Conservation (phyloP, 2,797 vertebrate genomes). For the Stomatorhinus walkeri region DNA sequence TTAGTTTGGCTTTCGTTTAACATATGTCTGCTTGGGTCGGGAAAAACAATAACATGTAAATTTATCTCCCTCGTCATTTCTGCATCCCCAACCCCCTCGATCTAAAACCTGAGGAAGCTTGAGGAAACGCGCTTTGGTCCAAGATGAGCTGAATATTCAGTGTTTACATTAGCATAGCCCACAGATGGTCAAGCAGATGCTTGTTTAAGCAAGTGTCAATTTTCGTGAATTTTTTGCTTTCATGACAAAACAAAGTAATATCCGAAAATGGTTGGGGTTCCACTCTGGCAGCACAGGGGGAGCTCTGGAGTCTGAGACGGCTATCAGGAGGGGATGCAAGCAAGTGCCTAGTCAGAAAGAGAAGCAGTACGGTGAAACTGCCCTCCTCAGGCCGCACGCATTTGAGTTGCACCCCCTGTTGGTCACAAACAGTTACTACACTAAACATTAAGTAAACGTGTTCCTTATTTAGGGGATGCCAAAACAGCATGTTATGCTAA, state of each 20-base stretch:
- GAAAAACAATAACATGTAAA: conserved; percentile 54
- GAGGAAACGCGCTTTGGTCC: conserved; percentile 52
- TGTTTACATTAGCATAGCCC: conserved; percentile 56
- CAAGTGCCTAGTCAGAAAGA: background rate
- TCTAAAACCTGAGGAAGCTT: conserved; percentile 43
- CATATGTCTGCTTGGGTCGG: conserved; percentile 45
- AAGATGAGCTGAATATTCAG: conserved; percentile 67
- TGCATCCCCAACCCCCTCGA: conserved; percentile 36
- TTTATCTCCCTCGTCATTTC: conserved; percentile 30
- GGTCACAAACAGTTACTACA: background rate
- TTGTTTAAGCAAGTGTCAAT: conserved; percentile 56
- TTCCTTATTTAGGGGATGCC: background rate
- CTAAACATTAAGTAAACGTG: background rate
- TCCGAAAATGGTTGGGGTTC: conserved; percentile 48
- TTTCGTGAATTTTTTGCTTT: conserved; percentile 60
- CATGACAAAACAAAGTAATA: conserved; percentile 63
- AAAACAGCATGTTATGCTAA: background rate
- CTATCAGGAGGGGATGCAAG: conserved; percentile 1
- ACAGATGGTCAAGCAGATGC: conserved; percentile 67
- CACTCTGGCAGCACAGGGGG: conserved; percentile 35
- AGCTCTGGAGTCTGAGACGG: conserved; percentile 32
- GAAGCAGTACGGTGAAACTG: background rate
- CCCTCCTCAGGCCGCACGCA: background rate
- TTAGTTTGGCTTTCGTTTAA: conserved; percentile 55
- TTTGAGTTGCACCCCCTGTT: background rate